Conservation (phyloP, 2,797 vertebrate species). For the Dryobates pubescens region DNA sequence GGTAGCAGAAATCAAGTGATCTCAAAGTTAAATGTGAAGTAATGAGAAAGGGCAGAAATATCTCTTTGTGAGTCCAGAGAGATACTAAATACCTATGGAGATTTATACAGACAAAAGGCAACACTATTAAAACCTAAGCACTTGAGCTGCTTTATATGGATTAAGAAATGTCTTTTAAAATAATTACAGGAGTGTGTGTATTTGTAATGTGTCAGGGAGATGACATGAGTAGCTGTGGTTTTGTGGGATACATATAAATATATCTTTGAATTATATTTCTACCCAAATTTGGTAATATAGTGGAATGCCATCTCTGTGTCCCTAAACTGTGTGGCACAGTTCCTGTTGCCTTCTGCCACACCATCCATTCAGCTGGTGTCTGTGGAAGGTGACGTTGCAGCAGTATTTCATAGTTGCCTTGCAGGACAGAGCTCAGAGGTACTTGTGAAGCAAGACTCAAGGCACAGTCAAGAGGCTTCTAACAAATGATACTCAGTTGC, state of each 20-base stretch:
- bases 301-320: neutral
- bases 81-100: neutral
- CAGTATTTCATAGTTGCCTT: neutral
- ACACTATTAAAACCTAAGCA: neutral
- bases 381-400: neutral
- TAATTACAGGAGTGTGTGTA: neutral
- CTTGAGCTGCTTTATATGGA: neutral
- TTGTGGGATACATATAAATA: neutral
- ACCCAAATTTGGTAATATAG: neutral
- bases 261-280: neutral
- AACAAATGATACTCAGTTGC: neutral
- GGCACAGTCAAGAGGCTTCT: neutral
- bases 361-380: neutral
- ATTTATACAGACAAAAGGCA: neutral
- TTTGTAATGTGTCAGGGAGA: neutral
- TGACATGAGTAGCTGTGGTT: neutral
- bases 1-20: neutral
- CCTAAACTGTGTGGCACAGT: neutral
- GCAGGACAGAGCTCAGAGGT: neutral
- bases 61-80: neutral
- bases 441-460: neutral
- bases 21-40: neutral
- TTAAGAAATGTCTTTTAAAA: neutral
- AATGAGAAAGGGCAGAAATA: neutral
- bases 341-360: neutral